Evolutionary conservation across 2,113 vertebrate genomes (phyloP), one percentile per base, ranked within the genome.

Genomic region (Salvelinus fontinalis): DNA sequence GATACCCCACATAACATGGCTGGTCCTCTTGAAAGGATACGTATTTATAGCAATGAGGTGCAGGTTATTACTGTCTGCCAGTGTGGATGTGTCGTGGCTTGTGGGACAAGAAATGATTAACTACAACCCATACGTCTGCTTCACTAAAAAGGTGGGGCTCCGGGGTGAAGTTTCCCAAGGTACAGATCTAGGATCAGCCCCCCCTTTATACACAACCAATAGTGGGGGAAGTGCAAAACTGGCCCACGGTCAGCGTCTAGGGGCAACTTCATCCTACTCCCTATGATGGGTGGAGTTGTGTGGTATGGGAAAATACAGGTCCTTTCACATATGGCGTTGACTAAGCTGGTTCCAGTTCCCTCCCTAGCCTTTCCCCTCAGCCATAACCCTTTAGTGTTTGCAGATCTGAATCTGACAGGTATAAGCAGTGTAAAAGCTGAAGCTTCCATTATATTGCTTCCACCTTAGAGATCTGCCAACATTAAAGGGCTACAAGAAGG

Each of bases 51-150:
- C 24, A 67, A 20, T 1, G 68, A 48, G 4, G 0, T 12, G 68
- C n/a, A 70, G 68, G 12, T 70, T 5, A 3, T 8, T 48, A 24
- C 20, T 49, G 16, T 34, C 18, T 69, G 8, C 16, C 29, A 68
- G 67, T 20, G 31, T 14, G 65, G 29, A 29, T 67, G 26, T 27
- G 65, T 13, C 22, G 51, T 62, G n/a, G 16, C 59, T 16, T 29
- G 27, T n/a, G 18, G 67, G 34, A 74, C 13, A 73, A 70, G 71
- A 14, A 85, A 90, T 89, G 29, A 88, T 88, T 90, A 88, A 89
- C 90, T 20, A 31, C 20, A 0, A 9, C 51, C n/a, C 12, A 27
- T 70, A 22, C 0, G 51, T n/a, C 11, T 62, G 59, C 59, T 62
- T 7, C 8, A 62, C 59, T 22, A 18, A 16, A 34, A 34, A 54